phyloP scores from a whole-genome alignment of 2,888 invertebrate species.

The Norana najaformis region DNA sequence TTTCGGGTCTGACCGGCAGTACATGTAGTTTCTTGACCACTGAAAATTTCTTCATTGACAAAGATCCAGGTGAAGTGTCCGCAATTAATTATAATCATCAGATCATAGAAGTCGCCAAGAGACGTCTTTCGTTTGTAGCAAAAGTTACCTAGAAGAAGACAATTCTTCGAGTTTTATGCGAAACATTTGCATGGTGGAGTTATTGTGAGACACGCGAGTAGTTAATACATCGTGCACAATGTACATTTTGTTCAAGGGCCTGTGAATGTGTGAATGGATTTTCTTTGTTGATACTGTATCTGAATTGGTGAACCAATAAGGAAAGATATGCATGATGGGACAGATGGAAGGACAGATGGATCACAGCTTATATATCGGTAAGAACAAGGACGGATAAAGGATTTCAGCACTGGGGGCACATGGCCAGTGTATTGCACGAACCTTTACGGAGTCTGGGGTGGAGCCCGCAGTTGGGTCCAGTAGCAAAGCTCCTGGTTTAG shows the following conservation, averaged over 20 bases:
- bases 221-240: not conserved
- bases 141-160: too few relatives aligned
- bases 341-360: not conserved
- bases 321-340: not conserved
- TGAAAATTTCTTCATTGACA: not conserved
- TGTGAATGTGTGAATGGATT: not conserved
- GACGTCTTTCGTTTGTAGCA: too few relatives aligned
- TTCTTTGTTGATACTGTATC: too few relatives aligned
- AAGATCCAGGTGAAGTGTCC: not conserved
- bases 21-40: too few relatives aligned
- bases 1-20: too few relatives aligned
- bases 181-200: not conserved
- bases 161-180: not conserved
- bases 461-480: too few relatives aligned
- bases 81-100: not conserved
- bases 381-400: too few relatives aligned
- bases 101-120: not conserved
- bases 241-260: not conserved
- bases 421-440: too few relatives aligned
- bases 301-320: not conserved
- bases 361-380: too few relatives aligned
- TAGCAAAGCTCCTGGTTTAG: too few relatives aligned
- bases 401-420: too few relatives aligned
- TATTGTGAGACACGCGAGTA: not conserved
- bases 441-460: too few relatives aligned